phyloP scores from a whole-genome alignment of 2,797 vertebrate species.

The Gephyroberyx darwinii region DNA sequence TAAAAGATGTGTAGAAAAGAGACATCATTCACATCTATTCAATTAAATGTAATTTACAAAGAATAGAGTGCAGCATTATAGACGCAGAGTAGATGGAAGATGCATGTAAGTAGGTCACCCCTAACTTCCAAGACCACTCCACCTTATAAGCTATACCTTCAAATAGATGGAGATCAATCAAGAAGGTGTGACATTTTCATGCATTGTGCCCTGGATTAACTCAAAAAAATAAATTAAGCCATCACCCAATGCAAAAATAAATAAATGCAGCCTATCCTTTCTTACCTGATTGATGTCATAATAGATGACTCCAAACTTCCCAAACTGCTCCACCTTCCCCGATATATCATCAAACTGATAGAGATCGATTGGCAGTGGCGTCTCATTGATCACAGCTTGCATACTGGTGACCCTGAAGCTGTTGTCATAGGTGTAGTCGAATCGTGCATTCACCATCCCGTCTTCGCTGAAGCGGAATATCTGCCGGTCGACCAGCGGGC shows the following conservation, averaged over 20 bases:
- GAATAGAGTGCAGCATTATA: too few relatives aligned
- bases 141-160: too few relatives aligned
- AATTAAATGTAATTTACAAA: too few relatives aligned
- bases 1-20: too few relatives aligned
- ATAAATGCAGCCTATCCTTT: neutral
- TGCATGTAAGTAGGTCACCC: too few relatives aligned
- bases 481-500: constrained; percentile 94
- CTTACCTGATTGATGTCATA: constrained; percentile 93
- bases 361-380: constrained; percentile 95
- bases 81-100: too few relatives aligned
- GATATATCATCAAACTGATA: constrained; percentile 99
- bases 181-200: too few relatives aligned
- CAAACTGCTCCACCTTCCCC: constrained; percentile 98
- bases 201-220: neutral
- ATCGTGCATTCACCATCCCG: constrained; percentile 97
- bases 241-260: neutral
- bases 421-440: constrained; percentile 99
- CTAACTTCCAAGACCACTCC: too few relatives aligned
- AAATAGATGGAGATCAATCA: too few relatives aligned
- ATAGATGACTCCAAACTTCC: constrained; percentile 98
- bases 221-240: neutral
- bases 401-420: constrained; percentile 99
- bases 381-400: constrained; percentile 99
- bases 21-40: too few relatives aligned
- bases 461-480: constrained; percentile 99